A percentile compares a stretch with the other conserved stretches of the same genome.
Conservation (phyloP, 2,797 vertebrate genomes). For the Eupleurogrammus muticus region DNA sequence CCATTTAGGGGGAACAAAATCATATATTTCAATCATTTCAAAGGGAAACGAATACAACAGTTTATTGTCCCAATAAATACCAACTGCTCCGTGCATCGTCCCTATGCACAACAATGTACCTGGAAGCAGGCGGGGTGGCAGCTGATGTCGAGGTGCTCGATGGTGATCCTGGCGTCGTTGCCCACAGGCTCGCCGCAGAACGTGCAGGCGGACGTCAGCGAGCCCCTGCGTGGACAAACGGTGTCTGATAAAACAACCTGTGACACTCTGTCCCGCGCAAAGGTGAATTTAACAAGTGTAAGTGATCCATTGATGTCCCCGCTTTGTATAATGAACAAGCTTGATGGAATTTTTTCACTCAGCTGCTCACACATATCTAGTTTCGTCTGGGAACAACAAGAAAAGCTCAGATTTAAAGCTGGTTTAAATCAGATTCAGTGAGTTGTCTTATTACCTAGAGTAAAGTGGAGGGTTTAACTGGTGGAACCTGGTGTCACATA, state of each 20-base stretch:
- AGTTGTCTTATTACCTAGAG: slow-evolving; percentile 45
- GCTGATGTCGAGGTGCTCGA: slow-evolving; percentile 93
- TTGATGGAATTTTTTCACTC: slow-evolving; percentile 56
- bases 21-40: neutral
- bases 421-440: slow-evolving; percentile 46
- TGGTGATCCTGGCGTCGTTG: slow-evolving; percentile 91
- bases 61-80: slow-evolving; percentile 7
- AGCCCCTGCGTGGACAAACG: slow-evolving; percentile 49
- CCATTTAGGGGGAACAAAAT: slow-evolving; percentile 1
- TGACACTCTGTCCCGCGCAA: slow-evolving; percentile 24
- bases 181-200: slow-evolving; percentile 90
- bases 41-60: neutral
- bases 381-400: slow-evolving; percentile 39
- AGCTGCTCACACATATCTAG: slow-evolving; percentile 48
- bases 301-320: slow-evolving; percentile 66
- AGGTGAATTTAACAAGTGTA: slow-evolving; percentile 61
- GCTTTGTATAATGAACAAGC: slow-evolving; percentile 63
- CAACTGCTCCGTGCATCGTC: neutral
- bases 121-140: slow-evolving; percentile 95
- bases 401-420: slow-evolving; percentile 30
- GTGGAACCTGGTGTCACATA: slow-evolving; percentile 57
- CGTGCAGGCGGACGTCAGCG: slow-evolving; percentile 81
- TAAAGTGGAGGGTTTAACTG: slow-evolving; percentile 54
- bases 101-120: slow-evolving; percentile 78
- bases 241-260: slow-evolving; percentile 42